A percentile compares a stretch with the other conserved stretches of the same genome.
Conservation (phyloP, 2,888 invertebrate species). For the Craniophora ligustri region DNA sequence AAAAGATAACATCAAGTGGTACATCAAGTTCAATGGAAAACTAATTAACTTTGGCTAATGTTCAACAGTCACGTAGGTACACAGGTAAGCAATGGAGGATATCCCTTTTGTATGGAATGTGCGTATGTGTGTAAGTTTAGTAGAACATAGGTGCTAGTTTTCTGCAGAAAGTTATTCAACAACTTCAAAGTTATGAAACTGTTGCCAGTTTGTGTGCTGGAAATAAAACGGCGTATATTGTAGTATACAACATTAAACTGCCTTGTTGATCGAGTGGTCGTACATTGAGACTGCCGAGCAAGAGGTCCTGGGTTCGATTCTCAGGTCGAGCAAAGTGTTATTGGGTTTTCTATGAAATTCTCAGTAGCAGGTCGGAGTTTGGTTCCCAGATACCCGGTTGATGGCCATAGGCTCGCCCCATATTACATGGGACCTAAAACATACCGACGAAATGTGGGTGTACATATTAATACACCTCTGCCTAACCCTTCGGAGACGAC, state of each 20-base stretch:
- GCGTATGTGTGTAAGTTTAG: slow-evolving; percentile 11
- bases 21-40: slow-evolving; percentile 8
- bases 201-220: slow-evolving; percentile 14
- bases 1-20: slow-evolving; percentile 12
- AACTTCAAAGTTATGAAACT: slow-evolving; percentile 26
- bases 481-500: too few species aligned
- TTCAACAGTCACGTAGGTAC: slow-evolving; percentile 1
- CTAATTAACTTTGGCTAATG: slow-evolving; percentile 7
- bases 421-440: too few species aligned
- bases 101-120: slow-evolving; percentile 10
- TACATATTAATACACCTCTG: too few species aligned
- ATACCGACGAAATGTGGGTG: too few species aligned
- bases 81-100: slow-evolving; percentile 11
- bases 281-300: too few species aligned
- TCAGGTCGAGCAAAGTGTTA: too few species aligned
- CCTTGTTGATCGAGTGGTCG: too few species aligned
- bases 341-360: too few species aligned
- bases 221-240: slow-evolving; percentile 20
- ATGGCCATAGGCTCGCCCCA: too few species aligned
- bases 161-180: slow-evolving; percentile 11
- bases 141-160: not conserved
- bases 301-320: too few species aligned
- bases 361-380: too few species aligned
- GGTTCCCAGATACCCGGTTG: too few species aligned
- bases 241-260: slow-evolving; percentile 9